These are phyloP conservation scores for Rhinatrema bivittatum DNA, from an alignment of 2,797 vertebrate genomes.

Conservation along the genomic window DNA sequence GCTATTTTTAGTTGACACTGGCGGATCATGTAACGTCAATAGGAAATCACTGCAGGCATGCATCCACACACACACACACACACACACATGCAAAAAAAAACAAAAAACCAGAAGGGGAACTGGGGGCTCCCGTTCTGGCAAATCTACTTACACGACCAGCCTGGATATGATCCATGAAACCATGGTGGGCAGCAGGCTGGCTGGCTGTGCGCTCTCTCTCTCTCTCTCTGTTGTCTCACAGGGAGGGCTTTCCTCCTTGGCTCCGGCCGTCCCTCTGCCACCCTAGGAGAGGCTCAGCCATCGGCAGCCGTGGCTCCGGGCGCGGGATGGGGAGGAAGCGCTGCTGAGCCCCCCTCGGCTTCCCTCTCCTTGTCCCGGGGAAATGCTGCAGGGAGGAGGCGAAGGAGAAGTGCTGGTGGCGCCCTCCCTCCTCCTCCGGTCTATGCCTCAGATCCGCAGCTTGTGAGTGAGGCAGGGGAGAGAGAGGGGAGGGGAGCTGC, in stretches of 20 bases:
- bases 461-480: too few species aligned
- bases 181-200: slow-evolving; percentile 78
- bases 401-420: too few species aligned
- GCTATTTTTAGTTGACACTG: slow-evolving; percentile 44
- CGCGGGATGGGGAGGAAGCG: background rate
- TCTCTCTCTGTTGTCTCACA: too few species aligned
- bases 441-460: too few species aligned
- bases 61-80: background rate
- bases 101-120: background rate
- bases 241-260: slow-evolving; percentile 59
- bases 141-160: slow-evolving; percentile 94
- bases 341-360: too few species aligned
- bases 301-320: background rate
- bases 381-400: too few species aligned
- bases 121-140: background rate
- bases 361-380: too few species aligned
- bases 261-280: background rate
- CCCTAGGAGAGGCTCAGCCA: slow-evolving; percentile 1
- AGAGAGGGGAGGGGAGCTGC: too few species aligned
- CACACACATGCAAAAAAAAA: fast-evolving
- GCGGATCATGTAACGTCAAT: background rate
- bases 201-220: slow-evolving; percentile 55
- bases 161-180: slow-evolving; percentile 98
- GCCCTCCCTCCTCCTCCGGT: too few species aligned
- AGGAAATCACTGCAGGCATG: background rate